Conservation (phyloP, 2,113 vertebrate genomes). For the Stigmatopora nigra region DNA sequence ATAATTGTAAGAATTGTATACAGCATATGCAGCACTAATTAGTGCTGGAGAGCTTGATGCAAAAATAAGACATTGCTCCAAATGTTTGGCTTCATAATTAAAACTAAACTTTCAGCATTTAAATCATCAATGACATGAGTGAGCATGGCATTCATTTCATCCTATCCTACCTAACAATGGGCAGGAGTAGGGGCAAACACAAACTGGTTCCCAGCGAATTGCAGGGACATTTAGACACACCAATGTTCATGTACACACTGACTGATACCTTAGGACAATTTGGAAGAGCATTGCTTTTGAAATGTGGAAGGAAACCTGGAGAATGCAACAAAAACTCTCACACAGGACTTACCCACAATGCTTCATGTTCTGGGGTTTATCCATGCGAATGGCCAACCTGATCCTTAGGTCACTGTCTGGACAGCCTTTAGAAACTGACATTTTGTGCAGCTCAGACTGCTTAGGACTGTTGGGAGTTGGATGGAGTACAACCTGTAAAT, state of each 20-base stretch:
- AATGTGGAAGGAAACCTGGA: no score
- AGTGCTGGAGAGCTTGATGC: no score
- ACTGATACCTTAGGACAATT: no score
- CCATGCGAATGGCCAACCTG: conserved; percentile 95
- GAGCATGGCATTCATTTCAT: not conserved
- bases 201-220: no score
- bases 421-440: conserved; percentile 95
- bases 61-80: no score
- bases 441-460: conserved; percentile 95
- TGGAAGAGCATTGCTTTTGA: no score
- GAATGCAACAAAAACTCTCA: not conserved
- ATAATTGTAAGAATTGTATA: not conserved
- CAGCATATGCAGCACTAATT: not conserved
- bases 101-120: not conserved
- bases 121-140: not conserved
- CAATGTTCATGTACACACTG: no score
- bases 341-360: conserved; percentile 78
- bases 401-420: conserved; percentile 91
- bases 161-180: no score
- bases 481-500: conserved; percentile 86
- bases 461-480: conserved; percentile 96
- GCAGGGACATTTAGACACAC: no score
- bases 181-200: no score
- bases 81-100: not conserved
- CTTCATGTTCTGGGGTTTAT: conserved; percentile 99